Conservation (phyloP, 2,888 invertebrate genomes). For the Watsonalla binaria region DNA sequence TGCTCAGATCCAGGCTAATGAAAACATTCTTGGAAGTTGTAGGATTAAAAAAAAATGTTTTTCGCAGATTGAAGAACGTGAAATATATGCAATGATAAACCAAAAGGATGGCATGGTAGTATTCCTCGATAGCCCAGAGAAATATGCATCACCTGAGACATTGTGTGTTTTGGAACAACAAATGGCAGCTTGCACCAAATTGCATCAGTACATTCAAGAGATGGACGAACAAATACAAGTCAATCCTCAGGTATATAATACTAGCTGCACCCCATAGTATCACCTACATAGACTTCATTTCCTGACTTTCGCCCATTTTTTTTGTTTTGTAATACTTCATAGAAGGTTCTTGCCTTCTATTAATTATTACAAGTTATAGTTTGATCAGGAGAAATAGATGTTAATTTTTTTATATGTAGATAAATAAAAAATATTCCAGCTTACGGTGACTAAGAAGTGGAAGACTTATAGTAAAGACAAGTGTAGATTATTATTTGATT, state of each 20-base stretch:
- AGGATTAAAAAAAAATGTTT: neutral
- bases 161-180: conserved; percentile 91
- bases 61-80: conserved; percentile 94
- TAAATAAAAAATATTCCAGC: neutral
- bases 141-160: conserved; percentile 94
- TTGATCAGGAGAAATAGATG: too few relatives aligned
- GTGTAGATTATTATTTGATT: too few relatives aligned
- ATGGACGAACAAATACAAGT: conserved; percentile 98
- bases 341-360: too few relatives aligned
- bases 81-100: conserved; percentile 97
- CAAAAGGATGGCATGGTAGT: conserved; percentile 99
- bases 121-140: conserved; percentile 97
- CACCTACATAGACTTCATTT: too few relatives aligned
- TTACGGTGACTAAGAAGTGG: neutral
- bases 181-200: conserved; percentile 90
- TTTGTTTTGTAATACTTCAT: too few relatives aligned
- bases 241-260: conserved; percentile 84
- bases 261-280: too few relatives aligned
- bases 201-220: conserved; percentile 91
- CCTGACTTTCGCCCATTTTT: too few relatives aligned
- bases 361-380: too few relatives aligned
- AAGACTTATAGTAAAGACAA: too few relatives aligned
- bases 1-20: neutral
- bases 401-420: too few relatives aligned
- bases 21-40: neutral